phyloP scores from a whole-genome alignment of 2,113 vertebrate species.

The Saguinus imperator region DNA sequence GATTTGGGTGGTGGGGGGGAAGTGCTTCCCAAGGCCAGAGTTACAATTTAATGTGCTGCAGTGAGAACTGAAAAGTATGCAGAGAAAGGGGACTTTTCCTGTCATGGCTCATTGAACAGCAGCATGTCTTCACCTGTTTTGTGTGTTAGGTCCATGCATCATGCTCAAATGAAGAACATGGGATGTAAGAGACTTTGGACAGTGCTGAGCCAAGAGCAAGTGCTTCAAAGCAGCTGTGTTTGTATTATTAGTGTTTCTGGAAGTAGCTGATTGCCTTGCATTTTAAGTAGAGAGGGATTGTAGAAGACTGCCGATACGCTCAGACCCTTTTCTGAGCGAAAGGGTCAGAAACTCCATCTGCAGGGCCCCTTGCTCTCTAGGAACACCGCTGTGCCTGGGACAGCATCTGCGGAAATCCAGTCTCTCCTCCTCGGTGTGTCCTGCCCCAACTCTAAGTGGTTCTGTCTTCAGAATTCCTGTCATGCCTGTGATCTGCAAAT shows the following conservation, averaged over 20 bases:
- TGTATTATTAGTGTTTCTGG: background rate
- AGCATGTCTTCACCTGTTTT: background rate
- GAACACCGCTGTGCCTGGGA: background rate
- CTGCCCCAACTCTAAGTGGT: background rate
- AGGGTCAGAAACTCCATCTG: no score
- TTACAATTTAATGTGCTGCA: background rate
- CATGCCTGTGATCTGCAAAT: background rate
- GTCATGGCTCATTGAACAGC: fast-evolving
- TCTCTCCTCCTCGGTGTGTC: fast-evolving
- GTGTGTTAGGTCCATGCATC: fast-evolving
- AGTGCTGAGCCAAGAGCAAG: background rate
- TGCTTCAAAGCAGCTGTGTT: background rate
- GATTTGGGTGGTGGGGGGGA: background rate
- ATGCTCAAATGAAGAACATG: background rate
- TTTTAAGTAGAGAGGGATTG: background rate
- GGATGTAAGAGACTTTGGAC: background rate
- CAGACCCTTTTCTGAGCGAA: background rate
- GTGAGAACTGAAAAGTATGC: background rate
- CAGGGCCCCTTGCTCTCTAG: background rate
- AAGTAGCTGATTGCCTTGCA: background rate
- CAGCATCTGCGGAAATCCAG: background rate
- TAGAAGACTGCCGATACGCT: background rate
- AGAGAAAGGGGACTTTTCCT: background rate
- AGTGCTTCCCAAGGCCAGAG: background rate
- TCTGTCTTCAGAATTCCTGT: background rate